A percentile compares a stretch with the other conserved stretches of the same genome.
Evolutionary conservation across 2,888 invertebrate genomes (phyloP).

Genomic region (Phyllotreta striolata): DNA sequence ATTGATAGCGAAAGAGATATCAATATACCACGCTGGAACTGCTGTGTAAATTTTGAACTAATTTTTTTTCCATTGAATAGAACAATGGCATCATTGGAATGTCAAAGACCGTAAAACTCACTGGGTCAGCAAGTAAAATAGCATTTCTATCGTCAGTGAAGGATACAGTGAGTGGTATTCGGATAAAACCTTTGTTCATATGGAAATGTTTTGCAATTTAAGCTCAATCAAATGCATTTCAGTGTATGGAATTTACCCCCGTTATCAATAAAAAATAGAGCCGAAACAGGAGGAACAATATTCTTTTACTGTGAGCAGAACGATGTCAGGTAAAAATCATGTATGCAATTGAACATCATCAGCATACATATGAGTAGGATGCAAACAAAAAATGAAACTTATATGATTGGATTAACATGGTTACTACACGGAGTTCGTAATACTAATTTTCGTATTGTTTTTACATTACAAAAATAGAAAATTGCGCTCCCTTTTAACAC

Average conservation of each 20-base stretch:
- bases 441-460: neutral
- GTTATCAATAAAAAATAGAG: slow-evolving; percentile 9
- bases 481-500: neutral
- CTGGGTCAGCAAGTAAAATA: too few species aligned
- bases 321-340: slow-evolving; percentile 29
- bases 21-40: too few species aligned
- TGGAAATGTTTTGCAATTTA: slow-evolving; percentile 6
- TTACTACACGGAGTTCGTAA: slow-evolving; percentile 31
- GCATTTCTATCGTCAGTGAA: too few species aligned
- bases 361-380: slow-evolving; percentile 33
- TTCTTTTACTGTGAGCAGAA: slow-evolving; percentile 15
- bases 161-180: too few species aligned
- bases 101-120: too few species aligned
- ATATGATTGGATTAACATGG: slow-evolving; percentile 40
- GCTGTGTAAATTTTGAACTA: too few species aligned
- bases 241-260: neutral
- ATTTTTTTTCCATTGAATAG: too few species aligned
- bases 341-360: slow-evolving; percentile 35
- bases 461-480: neutral
- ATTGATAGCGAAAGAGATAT: too few species aligned
- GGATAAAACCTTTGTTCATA: neutral
- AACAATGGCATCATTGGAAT: too few species aligned
- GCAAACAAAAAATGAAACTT: slow-evolving; percentile 34
- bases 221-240: neutral
- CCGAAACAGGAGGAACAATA: slow-evolving; percentile 17